A percentile compares a stretch with the other conserved stretches of the same genome.
These are phyloP conservation scores for Lineus longissimus DNA, from an alignment of 1,140 invertebrate genomes.

Conservation along the genomic window DNA sequence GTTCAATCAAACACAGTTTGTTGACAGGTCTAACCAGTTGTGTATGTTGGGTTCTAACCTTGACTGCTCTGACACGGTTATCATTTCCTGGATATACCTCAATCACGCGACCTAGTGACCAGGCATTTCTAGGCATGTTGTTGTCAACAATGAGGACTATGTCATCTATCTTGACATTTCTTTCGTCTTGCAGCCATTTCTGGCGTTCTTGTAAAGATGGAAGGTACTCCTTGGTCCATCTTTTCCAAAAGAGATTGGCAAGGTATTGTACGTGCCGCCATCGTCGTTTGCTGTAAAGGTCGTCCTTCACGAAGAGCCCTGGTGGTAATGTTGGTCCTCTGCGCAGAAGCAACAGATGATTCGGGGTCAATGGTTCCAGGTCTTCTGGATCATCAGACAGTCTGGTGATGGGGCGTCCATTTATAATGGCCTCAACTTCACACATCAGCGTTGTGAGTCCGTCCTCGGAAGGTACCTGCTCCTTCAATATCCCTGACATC, in stretches of 20 bases:
- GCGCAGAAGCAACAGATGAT: constrained; percentile 14
- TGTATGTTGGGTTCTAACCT: neutral
- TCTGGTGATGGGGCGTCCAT: constrained; percentile 7
- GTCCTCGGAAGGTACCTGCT: constrained; percentile 5
- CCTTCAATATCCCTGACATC: constrained; percentile 1
- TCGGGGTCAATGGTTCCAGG: constrained; percentile 14
- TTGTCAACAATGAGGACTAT: constrained; percentile 21
- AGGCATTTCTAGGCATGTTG: constrained; percentile 7
- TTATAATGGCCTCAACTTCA: constrained; percentile 13
- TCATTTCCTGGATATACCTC: constrained; percentile 11
- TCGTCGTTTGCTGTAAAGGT: neutral
- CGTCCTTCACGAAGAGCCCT: neutral
- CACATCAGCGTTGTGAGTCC: constrained; percentile 10
- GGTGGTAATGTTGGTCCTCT: neutral
- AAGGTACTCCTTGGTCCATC: constrained; percentile 18
- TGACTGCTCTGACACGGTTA: constrained; percentile 6
- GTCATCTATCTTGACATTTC: constrained; percentile 16
- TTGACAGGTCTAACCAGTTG: too few relatives aligned
- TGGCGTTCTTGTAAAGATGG: neutral
- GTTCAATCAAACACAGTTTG: too few relatives aligned
- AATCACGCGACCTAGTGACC: constrained; percentile 16
- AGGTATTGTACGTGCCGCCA: constrained; percentile 14
- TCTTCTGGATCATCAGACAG: constrained; percentile 11
- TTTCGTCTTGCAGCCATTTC: neutral
- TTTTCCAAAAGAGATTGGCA: constrained; percentile 20